A percentile compares a stretch with the other conserved stretches of the same genome.
Evolutionary conservation across 1,140 invertebrate species (phyloP).

Genomic region (Papilio polyxenes): DNA sequence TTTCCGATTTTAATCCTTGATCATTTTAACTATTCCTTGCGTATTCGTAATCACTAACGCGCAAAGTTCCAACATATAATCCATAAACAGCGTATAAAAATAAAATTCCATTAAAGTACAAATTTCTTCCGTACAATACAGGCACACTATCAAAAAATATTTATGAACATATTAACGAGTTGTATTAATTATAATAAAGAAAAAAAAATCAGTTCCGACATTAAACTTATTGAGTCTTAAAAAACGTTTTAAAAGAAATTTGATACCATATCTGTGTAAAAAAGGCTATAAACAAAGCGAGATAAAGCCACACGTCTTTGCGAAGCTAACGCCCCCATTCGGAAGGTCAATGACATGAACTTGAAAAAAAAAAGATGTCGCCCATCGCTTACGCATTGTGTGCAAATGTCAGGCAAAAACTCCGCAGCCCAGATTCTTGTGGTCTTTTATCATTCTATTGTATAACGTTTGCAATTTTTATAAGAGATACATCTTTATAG

Average conservation of each 20-base stretch:
- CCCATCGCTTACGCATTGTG: slow-evolving; percentile 48
- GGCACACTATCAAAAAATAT: not conserved
- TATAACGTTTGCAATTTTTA: slow-evolving; percentile 12
- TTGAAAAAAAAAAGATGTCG: slow-evolving; percentile 39
- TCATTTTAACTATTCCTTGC: too few relatives aligned
- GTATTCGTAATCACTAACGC: too few relatives aligned
- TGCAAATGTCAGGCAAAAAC: slow-evolving; percentile 49
- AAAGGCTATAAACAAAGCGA: slow-evolving; percentile 35
- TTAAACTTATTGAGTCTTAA: slow-evolving; percentile 22
- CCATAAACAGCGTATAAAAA: too few relatives aligned
- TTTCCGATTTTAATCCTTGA: too few relatives aligned
- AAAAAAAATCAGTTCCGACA: not conserved
- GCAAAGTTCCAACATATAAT: too few relatives aligned
- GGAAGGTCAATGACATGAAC: slow-evolving; percentile 43
- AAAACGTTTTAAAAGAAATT: slow-evolving; percentile 37
- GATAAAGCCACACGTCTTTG: slow-evolving; percentile 39
- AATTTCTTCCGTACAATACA: too few relatives aligned
- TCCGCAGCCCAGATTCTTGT: slow-evolving; percentile 4
- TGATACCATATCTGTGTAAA: not conserved
- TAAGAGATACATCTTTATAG: not conserved
- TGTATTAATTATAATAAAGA: not conserved
- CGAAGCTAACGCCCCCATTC: slow-evolving; percentile 41
- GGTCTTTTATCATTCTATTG: slow-evolving; percentile 29
- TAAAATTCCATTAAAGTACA: too few relatives aligned
- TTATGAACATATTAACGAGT: not conserved